Percentiles rank a stretch among this genome's conserved stretches.
Evolutionary conservation across 2,797 vertebrate genomes (phyloP).

Genomic region (Xenops minutus): DNA sequence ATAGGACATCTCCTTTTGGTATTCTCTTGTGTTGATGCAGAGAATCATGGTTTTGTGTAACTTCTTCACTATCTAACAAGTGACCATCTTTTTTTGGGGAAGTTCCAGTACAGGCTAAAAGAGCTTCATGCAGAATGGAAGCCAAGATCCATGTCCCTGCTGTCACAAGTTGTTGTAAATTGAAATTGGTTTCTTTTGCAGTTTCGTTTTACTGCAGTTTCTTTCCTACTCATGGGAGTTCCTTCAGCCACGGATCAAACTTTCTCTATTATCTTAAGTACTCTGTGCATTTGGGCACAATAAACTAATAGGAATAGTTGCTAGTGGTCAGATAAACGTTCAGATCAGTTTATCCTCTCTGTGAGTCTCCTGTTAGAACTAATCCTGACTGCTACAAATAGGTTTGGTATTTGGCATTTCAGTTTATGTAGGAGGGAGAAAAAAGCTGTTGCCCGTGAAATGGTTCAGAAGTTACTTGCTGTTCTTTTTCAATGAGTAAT

Average conservation of each 20-base stretch:
- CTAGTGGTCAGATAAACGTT: background rate
- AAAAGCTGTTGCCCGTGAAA: background rate
- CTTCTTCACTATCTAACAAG: background rate
- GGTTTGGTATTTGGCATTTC: constrained; percentile 61
- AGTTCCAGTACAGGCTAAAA: background rate
- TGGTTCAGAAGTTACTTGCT: constrained; percentile 39
- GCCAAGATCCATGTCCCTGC: background rate
- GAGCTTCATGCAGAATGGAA: background rate
- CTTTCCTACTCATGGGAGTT: background rate
- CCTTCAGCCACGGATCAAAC: background rate
- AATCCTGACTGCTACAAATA: constrained; percentile 41
- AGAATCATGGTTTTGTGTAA: background rate
- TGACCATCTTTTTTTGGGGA: background rate
- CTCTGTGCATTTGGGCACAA: background rate
- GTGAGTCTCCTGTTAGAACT: background rate
- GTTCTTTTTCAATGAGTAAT: constrained; percentile 38
- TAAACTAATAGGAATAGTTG: background rate
- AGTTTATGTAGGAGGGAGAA: constrained; percentile 44
- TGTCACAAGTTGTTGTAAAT: background rate
- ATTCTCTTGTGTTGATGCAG: background rate
- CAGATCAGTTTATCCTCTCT: background rate
- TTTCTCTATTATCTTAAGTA: background rate
- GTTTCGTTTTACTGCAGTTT: background rate
- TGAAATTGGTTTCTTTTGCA: background rate
- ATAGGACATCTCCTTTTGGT: background rate